phyloP scores from a whole-genome alignment of 2,888 invertebrate genomes.

The Lithosia quadra region DNA sequence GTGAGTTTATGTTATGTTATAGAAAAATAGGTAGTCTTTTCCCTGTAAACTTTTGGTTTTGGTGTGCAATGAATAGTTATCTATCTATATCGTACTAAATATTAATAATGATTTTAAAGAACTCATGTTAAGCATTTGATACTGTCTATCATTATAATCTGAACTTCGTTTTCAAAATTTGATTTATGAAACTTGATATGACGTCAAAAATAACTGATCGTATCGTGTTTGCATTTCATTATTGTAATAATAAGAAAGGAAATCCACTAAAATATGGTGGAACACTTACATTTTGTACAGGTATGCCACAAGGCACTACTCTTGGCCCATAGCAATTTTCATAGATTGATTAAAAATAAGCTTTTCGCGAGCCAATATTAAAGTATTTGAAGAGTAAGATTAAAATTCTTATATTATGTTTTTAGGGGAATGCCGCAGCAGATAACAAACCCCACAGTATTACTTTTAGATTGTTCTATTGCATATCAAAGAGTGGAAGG shows the following conservation, averaged over 20 bases:
- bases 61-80: no score
- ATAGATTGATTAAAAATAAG: background rate
- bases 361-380: background rate
- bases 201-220: background rate
- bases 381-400: background rate
- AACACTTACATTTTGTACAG: background rate
- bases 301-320: slow-evolving; percentile 10
- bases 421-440: slow-evolving; percentile 90
- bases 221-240: background rate
- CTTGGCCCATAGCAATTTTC: background rate
- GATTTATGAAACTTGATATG: background rate
- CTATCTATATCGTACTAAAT: no score
- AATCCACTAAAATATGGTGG: background rate
- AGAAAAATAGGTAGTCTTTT: no score
- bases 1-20: no score
- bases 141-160: background rate
- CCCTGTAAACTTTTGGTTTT: no score
- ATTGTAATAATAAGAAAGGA: background rate
- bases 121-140: slow-evolving; percentile 5
- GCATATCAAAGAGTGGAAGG: slow-evolving; percentile 98
- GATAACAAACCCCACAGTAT: slow-evolving; percentile 93
- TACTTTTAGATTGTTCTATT: slow-evolving; percentile 95
- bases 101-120: background rate
- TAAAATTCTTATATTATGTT: background rate
- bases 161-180: background rate